Evolutionary conservation across 2,113 vertebrate genomes (phyloP), one percentile per base, ranked within the genome.

Genomic region (Lipophrys pholis): DNA sequence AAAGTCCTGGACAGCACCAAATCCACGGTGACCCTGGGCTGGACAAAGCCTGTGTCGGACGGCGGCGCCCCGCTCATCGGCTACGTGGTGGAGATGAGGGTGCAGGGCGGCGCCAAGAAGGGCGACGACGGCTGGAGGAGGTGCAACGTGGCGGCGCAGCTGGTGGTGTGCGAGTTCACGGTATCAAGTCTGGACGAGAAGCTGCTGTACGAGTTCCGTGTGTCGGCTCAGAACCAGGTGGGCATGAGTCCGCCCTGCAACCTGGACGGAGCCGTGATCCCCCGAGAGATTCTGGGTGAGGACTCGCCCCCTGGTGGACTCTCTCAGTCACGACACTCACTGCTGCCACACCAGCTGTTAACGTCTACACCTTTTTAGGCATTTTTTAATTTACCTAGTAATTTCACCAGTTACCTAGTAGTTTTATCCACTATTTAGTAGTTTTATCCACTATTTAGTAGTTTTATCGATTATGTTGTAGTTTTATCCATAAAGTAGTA

Each of bases 191-290:
- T 99, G 57, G 93, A 96, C 76, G 94, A 97, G 73, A 96, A 96
- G 1, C 92, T 96, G 16, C 85, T 94, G 58, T 99, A 99, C 60
- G 97, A 99, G 82, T 99, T 99, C 87, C 94, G 97, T 74, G 98
- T 99, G 57, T 98, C 96, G 55, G 97, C 97, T 50, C 97, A 99
- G 91, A 99, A 99, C 77, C 98, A 99, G 68, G 96, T 99, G 87
- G 98, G 98, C 78, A 93, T 99, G 85, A 97, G 98, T 57, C 91
- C 94, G 71, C 96, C 98, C 70, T 97, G 97, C 54, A 93, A 98
- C 87, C 89, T 99, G 65, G 96, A 95, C 70, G 95, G 94, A 65
- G 93, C 95, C 59, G 94, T 99, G 41, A 95, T 95, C 65, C 98
- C 98, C 56, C 96, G 92, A 86, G 98, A 99, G 91, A 96, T 99